Evolutionary conservation across 2,888 invertebrate genomes (phyloP).

Genomic region (Drosophila greeni): DNA sequence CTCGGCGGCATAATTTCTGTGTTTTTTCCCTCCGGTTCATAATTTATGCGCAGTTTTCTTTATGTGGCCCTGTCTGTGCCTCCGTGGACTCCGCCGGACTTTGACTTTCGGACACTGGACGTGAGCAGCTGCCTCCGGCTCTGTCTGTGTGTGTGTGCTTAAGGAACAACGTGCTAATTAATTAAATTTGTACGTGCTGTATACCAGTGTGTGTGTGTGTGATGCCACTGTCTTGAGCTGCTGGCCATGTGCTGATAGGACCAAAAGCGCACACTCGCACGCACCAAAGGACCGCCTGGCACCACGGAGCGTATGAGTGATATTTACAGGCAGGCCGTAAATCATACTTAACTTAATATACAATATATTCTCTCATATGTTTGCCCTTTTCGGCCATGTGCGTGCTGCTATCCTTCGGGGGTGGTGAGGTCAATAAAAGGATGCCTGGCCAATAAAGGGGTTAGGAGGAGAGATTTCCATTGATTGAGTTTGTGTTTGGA

Average conservation of each 20-base stretch:
- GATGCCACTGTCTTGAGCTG: slow-evolving; percentile 40
- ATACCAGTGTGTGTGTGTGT: slow-evolving; percentile 14
- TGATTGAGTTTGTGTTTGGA: slow-evolving; percentile 24
- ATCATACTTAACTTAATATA: slow-evolving; percentile 65
- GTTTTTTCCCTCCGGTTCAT: slow-evolving; percentile 52
- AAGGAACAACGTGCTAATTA: slow-evolving; percentile 70
- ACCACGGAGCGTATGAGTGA: slow-evolving; percentile 45
- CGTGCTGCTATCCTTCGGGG: slow-evolving; percentile 10
- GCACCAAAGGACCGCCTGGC: slow-evolving; percentile 8
- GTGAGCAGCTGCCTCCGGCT: slow-evolving; percentile 44
- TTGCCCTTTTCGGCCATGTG: slow-evolving; percentile 39
- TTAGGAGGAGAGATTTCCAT: slow-evolving; percentile 21
- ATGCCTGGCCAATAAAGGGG: slow-evolving; percentile 7
- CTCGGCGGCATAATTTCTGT: slow-evolving; percentile 15
- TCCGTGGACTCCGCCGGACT: slow-evolving; percentile 32
- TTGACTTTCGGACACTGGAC: slow-evolving; percentile 44
- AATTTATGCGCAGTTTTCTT: slow-evolving; percentile 66
- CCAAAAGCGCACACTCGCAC: slow-evolving; percentile 28
- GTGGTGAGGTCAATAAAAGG: slow-evolving; percentile 28
- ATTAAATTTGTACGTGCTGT: slow-evolving; percentile 69
- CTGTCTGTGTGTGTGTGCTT: slow-evolving; percentile 40
- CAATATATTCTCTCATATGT: slow-evolving; percentile 38
- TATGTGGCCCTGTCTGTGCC: slow-evolving; percentile 40
- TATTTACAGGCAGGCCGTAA: slow-evolving; percentile 62
- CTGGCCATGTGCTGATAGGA: slow-evolving; percentile 66